A percentile compares a stretch with the other conserved stretches of the same genome.
phyloP scores from a whole-genome alignment of 2,113 vertebrate species.

The Lanius ludovicianus region DNA sequence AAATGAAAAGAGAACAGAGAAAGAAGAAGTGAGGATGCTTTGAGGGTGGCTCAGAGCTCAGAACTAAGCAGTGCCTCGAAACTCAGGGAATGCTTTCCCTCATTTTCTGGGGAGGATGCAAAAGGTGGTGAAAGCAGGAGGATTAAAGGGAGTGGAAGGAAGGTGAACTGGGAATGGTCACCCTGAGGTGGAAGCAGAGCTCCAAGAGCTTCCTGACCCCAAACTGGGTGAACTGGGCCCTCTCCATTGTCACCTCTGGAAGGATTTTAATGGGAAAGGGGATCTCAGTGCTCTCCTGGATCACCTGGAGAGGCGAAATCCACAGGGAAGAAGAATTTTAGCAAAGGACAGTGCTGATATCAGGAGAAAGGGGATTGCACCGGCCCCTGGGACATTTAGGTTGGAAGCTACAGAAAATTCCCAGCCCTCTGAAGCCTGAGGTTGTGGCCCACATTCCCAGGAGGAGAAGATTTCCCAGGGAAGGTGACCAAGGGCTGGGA shows the following conservation, averaged over 20 bases:
- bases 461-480: fast-evolving
- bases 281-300: background rate
- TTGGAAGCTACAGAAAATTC: background rate
- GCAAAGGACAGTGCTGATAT: background rate
- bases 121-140: background rate
- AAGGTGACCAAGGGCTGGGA: background rate
- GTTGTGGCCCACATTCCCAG: background rate
- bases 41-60: background rate
- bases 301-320: background rate
- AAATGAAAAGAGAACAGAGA: constrained; percentile 30
- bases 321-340: background rate
- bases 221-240: background rate
- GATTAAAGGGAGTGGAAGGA: background rate
- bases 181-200: background rate
- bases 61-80: background rate
- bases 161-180: background rate
- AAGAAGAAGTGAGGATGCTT: constrained; percentile 20
- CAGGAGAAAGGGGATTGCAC: background rate
- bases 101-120: background rate
- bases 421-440: background rate
- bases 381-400: background rate
- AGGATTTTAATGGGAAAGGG: background rate
- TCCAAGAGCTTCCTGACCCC: background rate
- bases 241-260: background rate
- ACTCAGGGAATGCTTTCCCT: background rate